Percentiles rank a stretch among this genome's conserved stretches.
These are phyloP conservation scores for Tetragnatha versicolor DNA, from an alignment of 1,140 invertebrate genomes.

Conservation along the genomic window DNA sequence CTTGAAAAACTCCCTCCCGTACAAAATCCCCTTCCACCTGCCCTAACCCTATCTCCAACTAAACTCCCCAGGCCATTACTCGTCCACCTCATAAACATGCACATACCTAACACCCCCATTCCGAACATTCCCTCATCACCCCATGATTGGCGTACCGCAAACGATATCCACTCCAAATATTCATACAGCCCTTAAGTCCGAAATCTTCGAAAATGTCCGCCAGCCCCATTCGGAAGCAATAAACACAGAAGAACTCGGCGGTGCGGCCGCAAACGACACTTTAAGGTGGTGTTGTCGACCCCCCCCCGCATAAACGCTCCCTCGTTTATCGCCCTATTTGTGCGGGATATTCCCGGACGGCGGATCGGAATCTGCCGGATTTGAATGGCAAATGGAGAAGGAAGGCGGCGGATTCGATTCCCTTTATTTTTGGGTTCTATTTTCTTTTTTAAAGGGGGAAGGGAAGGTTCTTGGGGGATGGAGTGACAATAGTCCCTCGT, in stretches of 20 bases:
- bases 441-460: not conserved
- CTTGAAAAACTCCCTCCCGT: no score
- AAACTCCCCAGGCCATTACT: no score
- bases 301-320: not conserved
- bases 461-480: not conserved
- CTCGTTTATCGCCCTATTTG: conserved; percentile 35
- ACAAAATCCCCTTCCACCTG: no score
- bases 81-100: no score
- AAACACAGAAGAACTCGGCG: not conserved
- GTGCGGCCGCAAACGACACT: conserved; percentile 35
- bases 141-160: not conserved
- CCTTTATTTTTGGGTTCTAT: not conserved
- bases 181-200: not conserved
- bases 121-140: not conserved
- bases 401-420: not conserved
- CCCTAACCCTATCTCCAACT: no score
- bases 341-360: conserved; percentile 13
- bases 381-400: conserved; percentile 30
- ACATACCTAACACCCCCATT: no score
- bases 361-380: conserved; percentile 16
- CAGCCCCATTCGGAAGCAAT: not conserved
- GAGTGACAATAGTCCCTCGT: not conserved
- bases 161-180: not conserved
- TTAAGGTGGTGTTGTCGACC: conserved; percentile 24
- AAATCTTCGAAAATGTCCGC: not conserved